These are phyloP conservation scores for Magallana angulata DNA, from an alignment of 1,140 invertebrate genomes.

Conservation along the genomic window DNA sequence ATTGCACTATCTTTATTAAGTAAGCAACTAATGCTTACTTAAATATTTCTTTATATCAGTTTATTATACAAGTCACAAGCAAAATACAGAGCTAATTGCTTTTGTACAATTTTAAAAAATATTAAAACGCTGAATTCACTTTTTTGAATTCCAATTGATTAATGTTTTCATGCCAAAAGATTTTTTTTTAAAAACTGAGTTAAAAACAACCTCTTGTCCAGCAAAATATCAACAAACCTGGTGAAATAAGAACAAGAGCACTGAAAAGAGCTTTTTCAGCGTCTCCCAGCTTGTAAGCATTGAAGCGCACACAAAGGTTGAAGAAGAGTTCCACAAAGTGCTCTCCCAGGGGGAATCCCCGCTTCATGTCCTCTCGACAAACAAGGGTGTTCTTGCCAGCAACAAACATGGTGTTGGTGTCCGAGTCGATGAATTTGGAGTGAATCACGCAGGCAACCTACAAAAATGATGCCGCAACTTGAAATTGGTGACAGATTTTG, in stretches of 20 bases:
- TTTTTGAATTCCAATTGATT: too few species aligned
- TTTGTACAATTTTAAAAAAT: too few species aligned
- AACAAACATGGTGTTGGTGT: slow-evolving; percentile 76
- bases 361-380: slow-evolving; percentile 77
- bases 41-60: too few species aligned
- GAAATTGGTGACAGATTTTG: too few species aligned
- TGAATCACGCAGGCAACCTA: slow-evolving; percentile 79
- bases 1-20: too few species aligned
- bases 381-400: slow-evolving; percentile 70
- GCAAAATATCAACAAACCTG: slow-evolving; percentile 81
- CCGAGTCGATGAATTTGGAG: slow-evolving; percentile 76
- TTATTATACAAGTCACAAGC: too few species aligned
- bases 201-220: too few species aligned
- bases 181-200: too few species aligned
- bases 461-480: slow-evolving; percentile 2
- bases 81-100: too few species aligned
- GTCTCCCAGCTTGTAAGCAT: slow-evolving; percentile 92
- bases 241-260: slow-evolving; percentile 95
- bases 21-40: too few species aligned
- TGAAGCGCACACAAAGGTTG: slow-evolving; percentile 97
- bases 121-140: too few species aligned
- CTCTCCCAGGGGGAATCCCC: slow-evolving; percentile 75
- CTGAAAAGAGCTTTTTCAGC: slow-evolving; percentile 96
- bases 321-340: slow-evolving; percentile 97
- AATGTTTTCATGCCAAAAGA: too few species aligned